phyloP scores from a whole-genome alignment of 2,797 vertebrate genomes.

The Manis pentadactyla region DNA sequence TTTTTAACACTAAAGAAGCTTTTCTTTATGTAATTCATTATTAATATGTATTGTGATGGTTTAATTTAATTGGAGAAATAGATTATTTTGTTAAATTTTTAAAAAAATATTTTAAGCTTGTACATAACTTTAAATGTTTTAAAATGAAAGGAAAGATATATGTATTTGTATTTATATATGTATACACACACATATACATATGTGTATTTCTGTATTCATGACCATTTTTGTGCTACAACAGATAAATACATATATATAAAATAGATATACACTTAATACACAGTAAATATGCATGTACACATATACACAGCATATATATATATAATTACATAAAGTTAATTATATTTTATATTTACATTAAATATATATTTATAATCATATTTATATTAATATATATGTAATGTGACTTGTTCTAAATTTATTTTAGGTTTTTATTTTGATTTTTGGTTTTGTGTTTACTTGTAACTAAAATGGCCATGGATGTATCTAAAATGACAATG shows the following conservation, averaged over 20 bases:
- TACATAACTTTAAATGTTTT: not conserved
- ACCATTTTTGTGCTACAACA: no score
- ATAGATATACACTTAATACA: no score
- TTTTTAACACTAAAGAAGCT: no score
- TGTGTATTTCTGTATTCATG: not conserved
- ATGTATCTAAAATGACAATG: no score
- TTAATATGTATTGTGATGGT: not conserved
- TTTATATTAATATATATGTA: not conserved
- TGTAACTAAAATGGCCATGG: not conserved
- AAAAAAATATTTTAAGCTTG: not conserved
- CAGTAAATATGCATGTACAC: not conserved
- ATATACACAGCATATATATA: not conserved
- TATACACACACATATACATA: not conserved
- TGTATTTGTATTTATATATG: not conserved
- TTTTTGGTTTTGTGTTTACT: not conserved
- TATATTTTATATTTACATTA: no score
- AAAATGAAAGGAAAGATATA: not conserved
- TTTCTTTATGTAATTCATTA: not conserved
- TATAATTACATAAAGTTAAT: no score
- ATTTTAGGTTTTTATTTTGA: not conserved
- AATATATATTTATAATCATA: no score
- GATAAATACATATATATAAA: no score
- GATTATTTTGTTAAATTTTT: not conserved
- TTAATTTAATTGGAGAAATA: not conserved
- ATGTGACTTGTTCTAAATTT: not conserved